A percentile compares a stretch with the other conserved stretches of the same genome.
phyloP scores from a whole-genome alignment of 2,113 vertebrate genomes.

The Martes martes region DNA sequence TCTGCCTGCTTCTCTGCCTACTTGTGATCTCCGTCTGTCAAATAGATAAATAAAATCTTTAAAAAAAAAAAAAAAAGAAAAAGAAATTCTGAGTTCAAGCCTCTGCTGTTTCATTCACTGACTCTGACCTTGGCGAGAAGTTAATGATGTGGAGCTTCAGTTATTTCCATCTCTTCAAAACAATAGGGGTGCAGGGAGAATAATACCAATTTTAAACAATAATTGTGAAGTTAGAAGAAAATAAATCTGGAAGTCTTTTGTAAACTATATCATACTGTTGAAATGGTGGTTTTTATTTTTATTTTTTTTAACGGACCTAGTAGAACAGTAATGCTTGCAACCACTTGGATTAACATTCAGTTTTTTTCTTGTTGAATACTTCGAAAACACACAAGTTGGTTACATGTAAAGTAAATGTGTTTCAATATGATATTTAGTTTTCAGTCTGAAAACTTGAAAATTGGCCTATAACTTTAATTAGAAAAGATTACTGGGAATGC shows the following conservation, averaged over 20 bases:
- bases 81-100: not conserved
- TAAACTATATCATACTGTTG: not conserved
- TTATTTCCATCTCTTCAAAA: not conserved
- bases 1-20: too few species aligned
- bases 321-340: not conserved
- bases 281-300: not conserved
- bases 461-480: not conserved
- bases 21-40: too few species aligned
- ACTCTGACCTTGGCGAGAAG: not conserved
- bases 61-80: too few species aligned
- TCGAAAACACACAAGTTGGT: not conserved
- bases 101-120: not conserved
- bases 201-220: not conserved
- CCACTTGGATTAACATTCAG: not conserved
- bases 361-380: not conserved
- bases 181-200: not conserved
- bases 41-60: too few species aligned
- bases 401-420: not conserved
- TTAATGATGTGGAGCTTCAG: not conserved
- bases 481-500: not conserved
- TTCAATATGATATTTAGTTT: slow-evolving; percentile 31
- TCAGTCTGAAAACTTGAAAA: slow-evolving; percentile 13
- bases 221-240: not conserved
- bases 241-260: slow-evolving; percentile 20
- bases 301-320: not conserved